phyloP scores from a whole-genome alignment of 2,888 invertebrate genomes.

The Idaea biselata region DNA sequence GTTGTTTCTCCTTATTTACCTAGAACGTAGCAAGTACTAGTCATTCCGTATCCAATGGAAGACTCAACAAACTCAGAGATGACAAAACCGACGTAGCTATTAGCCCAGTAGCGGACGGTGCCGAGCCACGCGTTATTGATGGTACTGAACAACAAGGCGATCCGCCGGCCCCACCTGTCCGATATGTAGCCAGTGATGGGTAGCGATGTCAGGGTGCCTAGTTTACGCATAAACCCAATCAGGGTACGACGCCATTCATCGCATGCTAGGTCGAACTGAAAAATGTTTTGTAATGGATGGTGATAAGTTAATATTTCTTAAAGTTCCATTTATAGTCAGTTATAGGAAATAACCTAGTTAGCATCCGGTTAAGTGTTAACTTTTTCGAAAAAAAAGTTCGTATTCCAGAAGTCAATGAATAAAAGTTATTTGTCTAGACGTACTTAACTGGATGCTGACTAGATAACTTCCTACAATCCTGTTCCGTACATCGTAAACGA shows the following conservation, averaged over 20 bases:
- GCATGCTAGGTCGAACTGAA: slow-evolving; percentile 83
- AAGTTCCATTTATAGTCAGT: too few relatives aligned
- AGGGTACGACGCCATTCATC: slow-evolving; percentile 86
- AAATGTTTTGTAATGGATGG: too few relatives aligned
- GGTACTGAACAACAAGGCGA: slow-evolving; percentile 79
- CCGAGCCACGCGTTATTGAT: slow-evolving; percentile 83
- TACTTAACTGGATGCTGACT: too few relatives aligned
- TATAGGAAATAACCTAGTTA: too few relatives aligned
- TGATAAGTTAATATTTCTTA: too few relatives aligned
- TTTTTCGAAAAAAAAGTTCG: too few relatives aligned
- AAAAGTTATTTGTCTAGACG: too few relatives aligned
- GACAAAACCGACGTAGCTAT: slow-evolving; percentile 83
- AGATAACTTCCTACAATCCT: too few relatives aligned
- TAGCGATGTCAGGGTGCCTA: slow-evolving; percentile 84
- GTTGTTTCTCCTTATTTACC: too few relatives aligned
- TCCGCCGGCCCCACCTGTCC: slow-evolving; percentile 85
- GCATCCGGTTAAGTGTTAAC: too few relatives aligned
- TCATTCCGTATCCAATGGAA: slow-evolving; percentile 83
- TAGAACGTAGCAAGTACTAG: slow-evolving; percentile 84
- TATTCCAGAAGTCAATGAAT: too few relatives aligned
- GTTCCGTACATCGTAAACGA: slow-evolving; percentile 68
- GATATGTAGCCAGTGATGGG: slow-evolving; percentile 86
- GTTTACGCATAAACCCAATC: slow-evolving; percentile 85
- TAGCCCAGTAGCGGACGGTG: slow-evolving; percentile 78
- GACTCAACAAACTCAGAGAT: slow-evolving; percentile 85